phyloP scores from a whole-genome alignment of 2,113 vertebrate species.

The Rutilus rutilus region DNA sequence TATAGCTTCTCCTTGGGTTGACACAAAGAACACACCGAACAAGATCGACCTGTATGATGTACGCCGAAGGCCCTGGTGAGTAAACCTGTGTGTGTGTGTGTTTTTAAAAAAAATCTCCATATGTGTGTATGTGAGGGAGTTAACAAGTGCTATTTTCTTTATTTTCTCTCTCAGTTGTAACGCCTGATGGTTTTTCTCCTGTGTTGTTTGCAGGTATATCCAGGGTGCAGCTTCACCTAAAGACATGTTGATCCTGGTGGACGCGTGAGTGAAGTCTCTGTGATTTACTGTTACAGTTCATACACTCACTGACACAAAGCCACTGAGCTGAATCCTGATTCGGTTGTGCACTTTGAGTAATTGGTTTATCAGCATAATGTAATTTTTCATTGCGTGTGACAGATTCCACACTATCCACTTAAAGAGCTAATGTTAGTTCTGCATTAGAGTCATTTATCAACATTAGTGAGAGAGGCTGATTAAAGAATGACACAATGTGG shows the following conservation, averaged over 20 bases:
- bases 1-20: constrained; percentile 93
- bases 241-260: constrained; percentile 97
- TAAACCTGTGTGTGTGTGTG: not conserved
- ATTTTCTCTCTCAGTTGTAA: not conserved
- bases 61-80: constrained; percentile 94
- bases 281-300: constrained; percentile 45
- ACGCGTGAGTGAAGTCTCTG: constrained; percentile 85
- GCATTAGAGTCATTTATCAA: constrained; percentile 19
- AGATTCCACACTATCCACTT: constrained; percentile 4
- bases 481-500: constrained; percentile 18
- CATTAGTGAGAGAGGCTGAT: not conserved
- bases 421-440: not conserved
- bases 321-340: not conserved
- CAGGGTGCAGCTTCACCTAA: constrained; percentile 97
- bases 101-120: not conserved
- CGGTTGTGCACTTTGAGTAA: not conserved
- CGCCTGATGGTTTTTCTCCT: not conserved
- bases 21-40: constrained; percentile 82
- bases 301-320: not conserved
- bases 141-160: not conserved
- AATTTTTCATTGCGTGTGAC: constrained; percentile 4
- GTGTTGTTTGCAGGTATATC: constrained; percentile 84
- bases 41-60: constrained; percentile 98
- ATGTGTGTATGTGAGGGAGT: not conserved
- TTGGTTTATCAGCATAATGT: constrained; percentile 5